Evolutionary conservation across 2,888 invertebrate species (phyloP).

Genomic region (Platerodrilus igneus): DNA sequence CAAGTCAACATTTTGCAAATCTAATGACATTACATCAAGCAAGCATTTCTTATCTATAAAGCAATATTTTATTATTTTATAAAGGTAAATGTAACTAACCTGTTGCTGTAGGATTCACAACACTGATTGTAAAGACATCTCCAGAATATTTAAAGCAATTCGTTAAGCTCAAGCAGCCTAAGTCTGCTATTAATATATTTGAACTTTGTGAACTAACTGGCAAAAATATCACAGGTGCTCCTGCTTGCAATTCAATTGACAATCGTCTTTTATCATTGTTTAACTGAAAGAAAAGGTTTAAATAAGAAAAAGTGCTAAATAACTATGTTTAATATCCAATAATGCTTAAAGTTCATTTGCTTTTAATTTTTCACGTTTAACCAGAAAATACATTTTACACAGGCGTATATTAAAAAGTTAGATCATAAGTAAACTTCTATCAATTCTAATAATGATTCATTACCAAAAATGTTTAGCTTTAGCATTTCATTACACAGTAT

Average conservation of each 20-base stretch:
- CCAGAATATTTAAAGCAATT: slow-evolving; percentile 70
- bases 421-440: too few species aligned
- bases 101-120: slow-evolving; percentile 42
- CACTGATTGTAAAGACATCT: slow-evolving; percentile 53
- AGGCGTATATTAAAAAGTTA: too few species aligned
- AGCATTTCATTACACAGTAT: too few species aligned
- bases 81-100: slow-evolving; percentile 35
- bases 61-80: slow-evolving; percentile 4
- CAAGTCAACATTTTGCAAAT: slow-evolving; percentile 71
- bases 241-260: slow-evolving; percentile 61
- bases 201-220: slow-evolving; percentile 79
- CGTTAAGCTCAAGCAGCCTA: slow-evolving; percentile 70
- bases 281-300: slow-evolving; percentile 30
- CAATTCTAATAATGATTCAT: too few species aligned
- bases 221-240: slow-evolving; percentile 78
- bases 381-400: too few species aligned
- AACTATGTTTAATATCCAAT: neutral
- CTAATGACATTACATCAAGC: slow-evolving; percentile 70
- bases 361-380: too few species aligned
- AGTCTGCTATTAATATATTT: slow-evolving; percentile 73
- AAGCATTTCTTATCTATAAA: slow-evolving; percentile 52
- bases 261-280: slow-evolving; percentile 49
- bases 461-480: too few species aligned
- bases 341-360: neutral
- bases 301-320: neutral